Base-by-base conservation (phyloP, 2,888 invertebrate genomes). In the Gymnosoma rotundatum region DNA sequence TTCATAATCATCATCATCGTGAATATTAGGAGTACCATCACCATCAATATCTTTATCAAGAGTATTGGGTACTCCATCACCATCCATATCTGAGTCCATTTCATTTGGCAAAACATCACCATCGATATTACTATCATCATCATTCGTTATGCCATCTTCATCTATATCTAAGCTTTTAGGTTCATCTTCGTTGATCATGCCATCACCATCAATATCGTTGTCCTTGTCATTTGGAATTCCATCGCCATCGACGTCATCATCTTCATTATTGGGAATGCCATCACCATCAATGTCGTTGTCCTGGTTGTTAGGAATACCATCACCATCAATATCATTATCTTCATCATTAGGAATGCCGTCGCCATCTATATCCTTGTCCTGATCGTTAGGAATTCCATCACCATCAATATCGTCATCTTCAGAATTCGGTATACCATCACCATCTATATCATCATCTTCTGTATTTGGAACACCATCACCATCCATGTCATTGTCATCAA, bases 21-120 rank as follows among this genome's bases (percentile, higher is more conserved):
- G 89, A 36, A 87, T 86, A 91, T 94, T 94, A 38, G 94, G 94
- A 64, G 89, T 88, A 25, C 93, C 93, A 85, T 93, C 94, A 88
- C 92, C 92, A 86, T 92, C 92, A 70, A 90, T 88, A 56, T 83
- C 83, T 8, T 85, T 78, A 36, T 85, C 87, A 20, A 54, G 74
- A 45, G 83, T 87, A 36, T 88, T 88, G 2, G 87, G 87, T 25
- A 87, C 78, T 54, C 84, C 88, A 79, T 88, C 87, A 7, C 87
- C 88, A 70, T 87, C 88, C 82, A 89, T 88, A 86, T 86, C 88
- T 14, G 86, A 86, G 69, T 89, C 88, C 50, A 88, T 61, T 81
- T 91, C 91, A 75, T 89, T 86, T 9, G 66, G 69, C 10, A 88
- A 75, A 87, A 87, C 88, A 72, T 91, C 87, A 67, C 88, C 88